phyloP scores from a whole-genome alignment of 2,797 vertebrate genomes.

The Potorous gilbertii region DNA sequence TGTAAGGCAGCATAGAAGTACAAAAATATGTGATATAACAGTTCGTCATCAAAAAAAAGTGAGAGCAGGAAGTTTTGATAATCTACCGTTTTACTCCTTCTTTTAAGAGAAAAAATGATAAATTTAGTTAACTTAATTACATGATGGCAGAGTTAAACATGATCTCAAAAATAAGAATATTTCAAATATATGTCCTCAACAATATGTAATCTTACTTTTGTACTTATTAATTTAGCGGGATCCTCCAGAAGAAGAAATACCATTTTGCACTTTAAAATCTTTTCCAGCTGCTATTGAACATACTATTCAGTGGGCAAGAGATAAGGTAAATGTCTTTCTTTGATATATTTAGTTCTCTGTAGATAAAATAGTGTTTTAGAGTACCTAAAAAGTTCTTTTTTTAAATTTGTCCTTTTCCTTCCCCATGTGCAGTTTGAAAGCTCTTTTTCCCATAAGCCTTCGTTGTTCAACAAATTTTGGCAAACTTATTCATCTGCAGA shows the following conservation, averaged over 20 bases:
- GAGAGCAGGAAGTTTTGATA: neutral
- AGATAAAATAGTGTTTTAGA: neutral
- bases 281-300: constrained; percentile 98
- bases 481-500: constrained; percentile 92
- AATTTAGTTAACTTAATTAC: neutral
- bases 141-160: neutral
- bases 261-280: constrained; percentile 99
- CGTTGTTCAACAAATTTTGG: constrained; percentile 97
- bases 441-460: constrained; percentile 95
- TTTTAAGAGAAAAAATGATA: neutral
- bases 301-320: constrained; percentile 99
- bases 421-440: constrained; percentile 93
- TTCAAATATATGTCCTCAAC: neutral
- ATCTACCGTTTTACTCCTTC: neutral
- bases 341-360: constrained; percentile 32
- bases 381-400: constrained; percentile 41
- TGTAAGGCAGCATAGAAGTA: neutral
- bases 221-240: constrained; percentile 88
- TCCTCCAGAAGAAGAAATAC: constrained; percentile 98
- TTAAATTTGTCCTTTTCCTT: constrained; percentile 42
- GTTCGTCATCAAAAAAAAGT: neutral
- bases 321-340: constrained; percentile 90
- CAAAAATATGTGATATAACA: neutral
- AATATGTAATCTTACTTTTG: accelerated
- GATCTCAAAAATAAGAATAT: neutral